Conservation (phyloP, 2,113 vertebrate species). For the Mustela nigripes region DNA sequence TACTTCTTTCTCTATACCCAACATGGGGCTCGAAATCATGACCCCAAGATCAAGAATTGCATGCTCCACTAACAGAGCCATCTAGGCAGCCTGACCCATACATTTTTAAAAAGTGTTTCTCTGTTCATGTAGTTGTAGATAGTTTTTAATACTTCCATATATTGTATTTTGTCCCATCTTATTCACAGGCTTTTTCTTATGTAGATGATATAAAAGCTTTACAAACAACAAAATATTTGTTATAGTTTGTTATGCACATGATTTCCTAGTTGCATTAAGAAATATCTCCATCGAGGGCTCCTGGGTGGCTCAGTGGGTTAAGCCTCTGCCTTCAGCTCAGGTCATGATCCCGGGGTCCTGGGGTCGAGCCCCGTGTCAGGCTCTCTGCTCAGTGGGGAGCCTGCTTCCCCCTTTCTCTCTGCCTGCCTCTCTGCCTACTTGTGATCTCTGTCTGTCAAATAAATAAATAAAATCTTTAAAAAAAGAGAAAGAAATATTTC, state of each 20-base stretch:
- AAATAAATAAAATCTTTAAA: too few species aligned
- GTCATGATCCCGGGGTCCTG: background rate
- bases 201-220: background rate
- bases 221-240: background rate
- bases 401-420: too few species aligned
- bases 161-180: background rate
- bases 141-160: background rate
- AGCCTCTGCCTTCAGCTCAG: background rate
- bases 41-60: background rate
- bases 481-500: too few species aligned
- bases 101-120: background rate
- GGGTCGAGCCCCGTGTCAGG: fast-evolving
- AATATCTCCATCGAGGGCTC: background rate
- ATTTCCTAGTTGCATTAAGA: background rate
- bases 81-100: background rate
- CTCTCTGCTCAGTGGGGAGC: background rate
- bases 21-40: background rate
- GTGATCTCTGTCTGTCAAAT: background rate
- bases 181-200: background rate
- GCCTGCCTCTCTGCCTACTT: too few species aligned
- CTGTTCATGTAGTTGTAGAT: background rate
- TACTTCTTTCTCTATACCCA: background rate
- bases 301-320: background rate
- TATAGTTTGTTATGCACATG: background rate
- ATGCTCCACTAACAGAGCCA: background rate